These are phyloP conservation scores for Felis chaus DNA, from an alignment of 2,113 vertebrate species.

Conservation along the genomic window DNA sequence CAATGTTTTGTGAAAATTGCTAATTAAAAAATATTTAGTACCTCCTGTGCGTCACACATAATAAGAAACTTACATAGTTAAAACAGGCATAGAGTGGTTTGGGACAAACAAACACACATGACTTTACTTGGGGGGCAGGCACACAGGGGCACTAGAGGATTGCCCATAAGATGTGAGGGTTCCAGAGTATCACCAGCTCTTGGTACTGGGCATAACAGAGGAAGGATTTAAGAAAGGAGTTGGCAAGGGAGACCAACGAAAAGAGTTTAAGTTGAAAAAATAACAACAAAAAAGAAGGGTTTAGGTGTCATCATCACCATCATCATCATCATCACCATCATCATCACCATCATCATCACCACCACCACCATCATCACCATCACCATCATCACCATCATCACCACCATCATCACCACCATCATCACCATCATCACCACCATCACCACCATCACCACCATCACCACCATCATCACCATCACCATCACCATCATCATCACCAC, in stretches of 20 bases:
- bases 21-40: not conserved
- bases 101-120: not conserved
- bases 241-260: not conserved
- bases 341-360: rapidly evolving
- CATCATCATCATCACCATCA: rapidly evolving
- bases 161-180: not conserved
- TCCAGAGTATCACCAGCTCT: not conserved
- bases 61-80: not conserved
- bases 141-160: too few species aligned
- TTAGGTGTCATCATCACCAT: rapidly evolving
- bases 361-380: rapidly evolving
- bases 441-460: rapidly evolving
- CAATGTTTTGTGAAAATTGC: not conserved
- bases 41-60: not conserved
- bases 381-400: rapidly evolving
- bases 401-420: rapidly evolving
- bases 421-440: rapidly evolving
- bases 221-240: not conserved
- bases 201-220: rapidly evolving
- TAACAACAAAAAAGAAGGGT: not conserved
- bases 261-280: not conserved
- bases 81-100: not conserved
- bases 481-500: rapidly evolving
- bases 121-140: not conserved
- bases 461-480: rapidly evolving